Conservation (phyloP, 2,797 vertebrate genomes). For the Clamator glandarius region DNA sequence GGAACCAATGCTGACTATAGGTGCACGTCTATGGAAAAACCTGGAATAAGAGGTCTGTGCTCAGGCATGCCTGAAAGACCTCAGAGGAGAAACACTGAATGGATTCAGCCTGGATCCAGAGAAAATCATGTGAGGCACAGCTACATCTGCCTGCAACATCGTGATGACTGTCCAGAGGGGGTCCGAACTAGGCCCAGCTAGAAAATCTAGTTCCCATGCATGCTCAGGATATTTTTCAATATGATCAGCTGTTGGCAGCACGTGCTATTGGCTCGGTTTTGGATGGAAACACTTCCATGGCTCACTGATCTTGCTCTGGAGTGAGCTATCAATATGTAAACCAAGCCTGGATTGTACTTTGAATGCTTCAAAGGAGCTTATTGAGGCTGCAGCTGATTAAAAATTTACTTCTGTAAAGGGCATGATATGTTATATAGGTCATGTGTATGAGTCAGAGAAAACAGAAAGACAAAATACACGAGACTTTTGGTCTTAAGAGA, state of each 20-base stretch:
- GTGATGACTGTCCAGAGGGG: neutral
- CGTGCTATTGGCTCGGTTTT: neutral
- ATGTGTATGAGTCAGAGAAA: neutral
- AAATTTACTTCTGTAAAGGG: constrained; percentile 42
- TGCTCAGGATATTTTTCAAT: neutral
- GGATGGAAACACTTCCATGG: neutral
- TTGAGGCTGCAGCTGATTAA: constrained; percentile 38
- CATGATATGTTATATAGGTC: neutral
- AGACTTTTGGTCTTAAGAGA: neutral
- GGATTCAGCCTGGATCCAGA: neutral
- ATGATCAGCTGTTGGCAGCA: neutral
- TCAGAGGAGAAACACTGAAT: neutral
- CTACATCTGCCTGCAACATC: neutral
- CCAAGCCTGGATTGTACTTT: constrained; percentile 47
- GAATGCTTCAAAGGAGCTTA: constrained; percentile 51
- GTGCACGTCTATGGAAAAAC: neutral
- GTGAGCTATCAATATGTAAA: constrained; percentile 62
- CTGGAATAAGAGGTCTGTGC: neutral
- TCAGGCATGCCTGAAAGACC: neutral
- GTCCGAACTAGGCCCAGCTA: neutral
- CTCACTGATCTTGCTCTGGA: neutral
- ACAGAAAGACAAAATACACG: neutral
- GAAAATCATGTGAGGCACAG: neutral
- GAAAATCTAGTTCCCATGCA: neutral
- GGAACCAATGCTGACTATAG: neutral